Evolutionary conservation across 2,888 invertebrate species (phyloP).

Genomic region (Ochlodes sylvanus): DNA sequence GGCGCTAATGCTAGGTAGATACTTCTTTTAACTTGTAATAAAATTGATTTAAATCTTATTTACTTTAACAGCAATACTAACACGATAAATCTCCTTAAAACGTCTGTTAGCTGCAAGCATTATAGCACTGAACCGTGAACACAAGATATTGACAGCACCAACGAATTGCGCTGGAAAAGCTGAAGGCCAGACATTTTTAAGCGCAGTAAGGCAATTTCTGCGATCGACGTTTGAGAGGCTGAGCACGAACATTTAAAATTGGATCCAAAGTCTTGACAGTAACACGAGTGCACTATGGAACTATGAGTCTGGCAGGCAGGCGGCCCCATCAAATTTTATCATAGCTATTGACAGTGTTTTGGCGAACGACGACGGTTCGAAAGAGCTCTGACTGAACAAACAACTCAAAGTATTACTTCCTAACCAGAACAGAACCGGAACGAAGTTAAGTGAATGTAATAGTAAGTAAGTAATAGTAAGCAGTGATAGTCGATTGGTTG

Average conservation of each 20-base stretch:
- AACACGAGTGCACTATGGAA: conserved; percentile 61
- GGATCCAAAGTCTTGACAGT: conserved; percentile 59
- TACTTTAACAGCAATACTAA: neutral
- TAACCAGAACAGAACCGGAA: neutral
- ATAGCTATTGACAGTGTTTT: conserved; percentile 74
- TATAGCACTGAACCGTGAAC: conserved; percentile 14
- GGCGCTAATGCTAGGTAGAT: no score
- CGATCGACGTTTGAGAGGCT: conserved; percentile 39
- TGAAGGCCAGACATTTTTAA: conserved; percentile 28
- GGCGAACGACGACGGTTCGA: conserved; percentile 61
- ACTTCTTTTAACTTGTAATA: no score
- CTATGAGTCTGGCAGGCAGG: conserved; percentile 53
- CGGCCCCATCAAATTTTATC: conserved; percentile 76
- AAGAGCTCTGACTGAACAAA: conserved; percentile 23
- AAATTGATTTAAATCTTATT: no score
- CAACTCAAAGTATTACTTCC: conserved; percentile 17
- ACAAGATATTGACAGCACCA: conserved; percentile 33
- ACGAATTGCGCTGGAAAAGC: conserved; percentile 25
- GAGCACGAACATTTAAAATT: conserved; percentile 48
- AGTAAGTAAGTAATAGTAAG: no score
- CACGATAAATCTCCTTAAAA: neutral
- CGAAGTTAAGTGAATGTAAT: no score
- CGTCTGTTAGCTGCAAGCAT: conserved; percentile 2
- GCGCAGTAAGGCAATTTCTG: conserved; percentile 39
- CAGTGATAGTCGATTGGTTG: no score